Evolutionary conservation across 1,140 invertebrate genomes (phyloP), one percentile per base, ranked within the genome.

Genomic region (Thaumatotibia leucotreta): DNA sequence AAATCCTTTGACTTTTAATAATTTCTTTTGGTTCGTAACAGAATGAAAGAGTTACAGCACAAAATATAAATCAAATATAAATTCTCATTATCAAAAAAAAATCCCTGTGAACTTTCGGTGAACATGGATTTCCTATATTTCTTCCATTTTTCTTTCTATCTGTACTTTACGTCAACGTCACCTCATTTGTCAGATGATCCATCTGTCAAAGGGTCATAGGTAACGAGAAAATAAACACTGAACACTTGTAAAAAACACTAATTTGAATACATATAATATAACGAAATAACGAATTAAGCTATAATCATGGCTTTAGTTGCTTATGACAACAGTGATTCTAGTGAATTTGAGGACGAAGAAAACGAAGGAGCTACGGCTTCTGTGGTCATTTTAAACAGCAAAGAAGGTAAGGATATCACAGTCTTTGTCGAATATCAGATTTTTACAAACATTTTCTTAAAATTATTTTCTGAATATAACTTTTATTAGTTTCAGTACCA

Each of bases 291-390:
- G 10, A 32, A 62, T 5, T 17, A 27, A 61, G 22, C 66, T 65
- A 61, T 14, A 61, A 74, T 0, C 33, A 91, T 91, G 89, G 84
- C 91, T 61, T 80, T 92, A 68, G 91, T 92, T 49, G 85, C 88
- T 29, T 92, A 92, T 29, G 88, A 86, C 54, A 89, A 88, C 61
- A 91, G 89, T 77, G 88, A 90, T 72, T 83, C 82, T 8, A 91
- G 85, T 79, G 88, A 90, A 20, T 89, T 80, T 66, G 89, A 90
- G 68, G 85, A 89, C 23, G 85, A 88, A 11, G 75, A 71, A n/a
- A 72, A 74, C 61, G 69, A 71, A 63, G 50, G 24, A 52, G 52
- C n/a, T 14, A 22, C 65, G 5, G n/a, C 64, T 20, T n/a, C 64
- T 17, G 49, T 63, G 29, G 63, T 72, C n/a, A 27, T 65, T 29